Percentiles rank a stretch among this genome's conserved stretches.
Conservation (phyloP, 2,888 invertebrate genomes). For the Calameuta filiformis region DNA sequence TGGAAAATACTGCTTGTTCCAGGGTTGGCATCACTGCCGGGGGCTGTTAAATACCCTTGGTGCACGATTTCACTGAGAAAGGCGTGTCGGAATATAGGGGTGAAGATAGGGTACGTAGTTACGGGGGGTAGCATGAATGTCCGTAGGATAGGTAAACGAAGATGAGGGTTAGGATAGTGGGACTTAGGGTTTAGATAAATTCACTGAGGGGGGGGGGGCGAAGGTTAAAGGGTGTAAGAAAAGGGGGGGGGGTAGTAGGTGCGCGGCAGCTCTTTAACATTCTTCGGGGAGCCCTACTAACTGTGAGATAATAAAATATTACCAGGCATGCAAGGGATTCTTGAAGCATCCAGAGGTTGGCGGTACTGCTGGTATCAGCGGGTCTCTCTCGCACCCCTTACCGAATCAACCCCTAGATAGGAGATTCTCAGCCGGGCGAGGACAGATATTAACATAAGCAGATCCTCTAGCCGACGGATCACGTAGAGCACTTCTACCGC, state of each 20-base stretch:
- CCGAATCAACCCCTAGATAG: background rate
- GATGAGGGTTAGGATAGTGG: background rate
- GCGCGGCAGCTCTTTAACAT: background rate
- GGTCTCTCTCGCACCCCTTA: background rate
- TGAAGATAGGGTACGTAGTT: background rate
- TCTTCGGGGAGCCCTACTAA: conserved; percentile 20
- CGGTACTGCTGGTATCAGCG: background rate
- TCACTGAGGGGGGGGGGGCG: background rate
- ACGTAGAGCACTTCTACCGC: conserved; percentile 52
- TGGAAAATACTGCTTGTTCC: conserved; percentile 25
- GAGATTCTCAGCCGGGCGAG: conserved; percentile 18
- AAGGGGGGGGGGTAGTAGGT: background rate
- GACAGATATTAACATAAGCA: conserved; percentile 57
- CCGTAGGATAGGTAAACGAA: background rate
- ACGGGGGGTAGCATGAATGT: background rate
- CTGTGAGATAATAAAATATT: conserved; percentile 43
- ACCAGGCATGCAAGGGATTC: conserved; percentile 19
- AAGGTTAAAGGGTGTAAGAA: too few species aligned
- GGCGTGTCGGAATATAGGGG: background rate
- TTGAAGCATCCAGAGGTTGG: background rate
- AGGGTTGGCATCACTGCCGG: conserved; percentile 4
- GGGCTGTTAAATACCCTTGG: background rate
- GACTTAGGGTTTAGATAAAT: background rate
- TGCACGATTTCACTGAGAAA: background rate
- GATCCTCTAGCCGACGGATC: conserved; percentile 53